A percentile compares a stretch with the other conserved stretches of the same genome.
These are phyloP conservation scores for Festucalex cinctus DNA, from an alignment of 2,113 vertebrate genomes.

Conservation along the genomic window DNA sequence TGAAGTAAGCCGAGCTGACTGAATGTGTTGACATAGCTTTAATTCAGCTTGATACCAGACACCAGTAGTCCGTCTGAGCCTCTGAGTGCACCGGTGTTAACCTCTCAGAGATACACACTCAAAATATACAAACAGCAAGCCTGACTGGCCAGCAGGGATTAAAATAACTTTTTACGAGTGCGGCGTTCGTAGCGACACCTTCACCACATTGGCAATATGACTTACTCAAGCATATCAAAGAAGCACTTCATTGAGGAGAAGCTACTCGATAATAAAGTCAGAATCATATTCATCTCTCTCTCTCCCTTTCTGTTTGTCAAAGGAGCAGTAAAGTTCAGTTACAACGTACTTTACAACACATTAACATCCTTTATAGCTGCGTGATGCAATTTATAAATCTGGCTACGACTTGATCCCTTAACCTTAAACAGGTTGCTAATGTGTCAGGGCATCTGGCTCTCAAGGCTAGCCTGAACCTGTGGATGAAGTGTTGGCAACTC, in stretches of 20 bases:
- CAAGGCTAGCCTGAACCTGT: constrained; percentile 51
- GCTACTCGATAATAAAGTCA: constrained; percentile 24
- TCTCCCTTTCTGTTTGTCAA: constrained; percentile 14
- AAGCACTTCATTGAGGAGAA: constrained; percentile 26
- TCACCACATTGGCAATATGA: constrained; percentile 54
- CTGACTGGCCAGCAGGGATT: constrained; percentile 58
- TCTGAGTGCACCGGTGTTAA: constrained; percentile 69
- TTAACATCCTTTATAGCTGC: constrained; percentile 54
- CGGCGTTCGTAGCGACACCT: constrained; percentile 55
- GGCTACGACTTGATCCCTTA: constrained; percentile 62
- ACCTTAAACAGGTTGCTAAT: constrained; percentile 70
- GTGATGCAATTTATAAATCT: constrained; percentile 60
- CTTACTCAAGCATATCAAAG: constrained; percentile 40
- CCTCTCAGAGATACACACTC: constrained; percentile 74
- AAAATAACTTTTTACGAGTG: constrained; percentile 68
- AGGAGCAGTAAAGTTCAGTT: constrained; percentile 52
- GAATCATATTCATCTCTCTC: constrained; percentile 10
- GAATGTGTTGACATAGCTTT: constrained; percentile 78
- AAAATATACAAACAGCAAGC: constrained; percentile 72
- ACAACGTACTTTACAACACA: constrained; percentile 48
- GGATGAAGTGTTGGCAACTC: constrained; percentile 65
- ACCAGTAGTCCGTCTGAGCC: constrained; percentile 69
- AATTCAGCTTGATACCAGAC: constrained; percentile 76
- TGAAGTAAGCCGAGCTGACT: constrained; percentile 68
- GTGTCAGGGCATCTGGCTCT: constrained; percentile 64